Evolutionary conservation across 2,888 invertebrate genomes (phyloP), one percentile per base, ranked within the genome.

Genomic region (Amphimallon solstitiale): DNA sequence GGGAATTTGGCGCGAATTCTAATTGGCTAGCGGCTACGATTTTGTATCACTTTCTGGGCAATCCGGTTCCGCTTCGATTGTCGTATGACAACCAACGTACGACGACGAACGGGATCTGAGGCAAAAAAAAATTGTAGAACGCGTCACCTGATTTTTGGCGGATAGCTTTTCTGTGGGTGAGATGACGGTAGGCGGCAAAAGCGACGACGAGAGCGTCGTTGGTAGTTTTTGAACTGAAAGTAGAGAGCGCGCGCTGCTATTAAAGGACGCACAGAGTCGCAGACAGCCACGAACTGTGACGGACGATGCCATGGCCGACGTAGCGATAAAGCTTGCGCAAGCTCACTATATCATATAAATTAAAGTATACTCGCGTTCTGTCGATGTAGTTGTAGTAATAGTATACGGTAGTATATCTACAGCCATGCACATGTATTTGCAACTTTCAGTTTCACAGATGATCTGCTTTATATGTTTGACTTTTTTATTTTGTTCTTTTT

Each of bases 251-350:
- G 70, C 65, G 70, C 71, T 43, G 29, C 29, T 5, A 29, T 29
- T 29, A 43, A 59, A 72, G 71, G 74, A 69, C 76, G 75, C 72
- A 73, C 72, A 73, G 73, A 64, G 69, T 73, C 76, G 75, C 77
- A 76, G 74, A 74, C 77, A 75, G 77, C 73, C 76, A 76, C 76
- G 73, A 73, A 79, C 80, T 78, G 80, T 78, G 77, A 72, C 70
- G 66, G 63, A 68, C 71, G 69, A 56, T 68, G 69, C 70, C 69
- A 69, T 69, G 73, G 71, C 69, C 74, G 71, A 68, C 59, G 67
- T 40, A 56, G 49, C 63, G 67, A 56, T 67, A 63, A 63, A 67
- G 67, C 67, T 67, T 40, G 67, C 67, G 67, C 67, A 63, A 63
- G 67, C 67, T 63, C 67, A 63, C 67, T 63, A 37, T 54, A 46